Evolutionary conservation across 1,140 invertebrate species (phyloP), one percentile per base, ranked within the genome.

Genomic region (Augochlora pura): DNA sequence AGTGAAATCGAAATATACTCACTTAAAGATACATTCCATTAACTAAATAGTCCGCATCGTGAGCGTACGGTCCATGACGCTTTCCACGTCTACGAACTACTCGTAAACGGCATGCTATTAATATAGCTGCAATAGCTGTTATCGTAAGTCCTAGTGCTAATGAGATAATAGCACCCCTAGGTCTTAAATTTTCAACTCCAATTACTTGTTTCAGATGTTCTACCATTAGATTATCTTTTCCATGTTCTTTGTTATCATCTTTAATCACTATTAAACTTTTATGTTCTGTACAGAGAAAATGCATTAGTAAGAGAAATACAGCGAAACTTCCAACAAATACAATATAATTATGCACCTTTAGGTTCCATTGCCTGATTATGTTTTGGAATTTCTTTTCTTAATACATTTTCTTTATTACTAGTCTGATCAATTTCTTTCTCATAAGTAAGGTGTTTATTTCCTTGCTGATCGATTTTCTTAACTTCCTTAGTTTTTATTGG

Each of bases 21-120:
- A 68, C 87, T 95, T 96, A 98, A 88, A 99, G 95, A 93, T 99
- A 99, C 98, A 99, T 99, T 88, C 98, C 98, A 93, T 99, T 99
- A 80, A 99, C 98, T 76, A 99, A 94, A 93, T 98, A 99, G 94
- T 99, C 98, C 3, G 98, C 97, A 92, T 99, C 98, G 91, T 99
- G 97, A 4, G 97, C 97, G 88, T 97, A 97, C n/a, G 96, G 94
- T 64, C 96, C 95, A 90, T 98, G 96, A 21, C 96, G 94, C 71
- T 97, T 94, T 79, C 96, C 93, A 74, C 96, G 94, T 83, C 97
- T 94, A 84, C 96, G 94, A 8, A 96, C 94, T 66, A 98, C 96
- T 80, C 96, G 95, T 86, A 98, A 93, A 52, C 98, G 94, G 90
- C 97, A 99, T 10, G 95, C 97, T 81, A 98, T 96, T 81, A 99